These are phyloP conservation scores for Drosophila athabasca DNA, from an alignment of 1,140 invertebrate species.

Conservation along the genomic window DNA sequence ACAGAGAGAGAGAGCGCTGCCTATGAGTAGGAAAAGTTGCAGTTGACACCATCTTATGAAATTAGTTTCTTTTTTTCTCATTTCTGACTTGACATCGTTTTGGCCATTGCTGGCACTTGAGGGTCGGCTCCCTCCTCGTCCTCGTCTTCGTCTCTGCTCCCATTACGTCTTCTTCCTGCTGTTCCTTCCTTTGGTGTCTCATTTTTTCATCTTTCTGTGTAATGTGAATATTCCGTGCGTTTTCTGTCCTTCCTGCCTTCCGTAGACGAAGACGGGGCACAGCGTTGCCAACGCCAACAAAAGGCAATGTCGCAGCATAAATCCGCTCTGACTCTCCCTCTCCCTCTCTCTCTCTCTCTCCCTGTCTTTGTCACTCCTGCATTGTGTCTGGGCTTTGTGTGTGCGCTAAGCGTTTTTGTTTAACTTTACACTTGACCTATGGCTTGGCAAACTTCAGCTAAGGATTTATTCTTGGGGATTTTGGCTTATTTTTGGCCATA, in stretches of 20 bases:
- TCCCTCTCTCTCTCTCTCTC: background rate
- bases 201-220: slow-evolving; percentile 25
- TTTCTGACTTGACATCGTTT: slow-evolving; percentile 65
- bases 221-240: slow-evolving; percentile 64
- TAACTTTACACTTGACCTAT: slow-evolving; percentile 69
- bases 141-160: background rate
- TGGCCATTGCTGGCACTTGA: slow-evolving; percentile 42
- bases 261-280: slow-evolving; percentile 16
- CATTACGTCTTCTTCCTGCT: slow-evolving; percentile 6
- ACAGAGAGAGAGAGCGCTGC: slow-evolving; percentile 1
- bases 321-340: slow-evolving; percentile 19
- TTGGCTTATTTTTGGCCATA: slow-evolving; percentile 1
- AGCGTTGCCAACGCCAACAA: slow-evolving; percentile 42
- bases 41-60: slow-evolving; percentile 67
- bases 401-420: slow-evolving; percentile 63
- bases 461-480: slow-evolving; percentile 26
- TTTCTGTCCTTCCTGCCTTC: slow-evolving; percentile 9
- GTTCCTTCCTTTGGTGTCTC: slow-evolving; percentile 7
- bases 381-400: slow-evolving; percentile 8
- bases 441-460: slow-evolving; percentile 43
- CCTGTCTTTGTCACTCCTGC: slow-evolving; percentile 2
- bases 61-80: slow-evolving; percentile 54
- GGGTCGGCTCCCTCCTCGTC: slow-evolving; percentile 6
- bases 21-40: slow-evolving; percentile 47
- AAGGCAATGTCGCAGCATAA: slow-evolving; percentile 50